Base-by-base conservation (phyloP, 2,888 invertebrate species). In the Drosophila paranaensis region DNA sequence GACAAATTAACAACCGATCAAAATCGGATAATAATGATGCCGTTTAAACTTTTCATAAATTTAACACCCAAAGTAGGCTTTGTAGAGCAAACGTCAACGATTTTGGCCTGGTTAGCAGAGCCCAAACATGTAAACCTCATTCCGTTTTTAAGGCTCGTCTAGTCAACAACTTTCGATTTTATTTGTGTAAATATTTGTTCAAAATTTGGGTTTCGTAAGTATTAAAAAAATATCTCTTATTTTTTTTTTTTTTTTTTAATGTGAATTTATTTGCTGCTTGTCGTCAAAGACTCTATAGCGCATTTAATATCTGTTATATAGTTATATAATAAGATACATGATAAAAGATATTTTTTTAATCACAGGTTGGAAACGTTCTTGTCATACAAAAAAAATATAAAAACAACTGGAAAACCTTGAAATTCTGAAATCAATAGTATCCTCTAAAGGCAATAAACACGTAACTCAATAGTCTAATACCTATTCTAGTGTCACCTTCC, bases 141-240 rank as follows among this genome's bases (percentile, higher is more conserved):
- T 61, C 30, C 6, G 10, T 4, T 57, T 62, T 27, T n/a, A 10
- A n/a, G 33, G 2, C 37, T 54, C 33, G 61, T 58, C 16, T 40
- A 10, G 37, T 63, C 10, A 69, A 61, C 45, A 20, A 25, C 16
- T 40, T 40, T 40, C n/a, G 14, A 8, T 8, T 11, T 42, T 74
- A 43, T 54, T 50, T 69, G 43, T 73, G 3, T 62, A 13, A 43
- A 54, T 61, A 27, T 30, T 30, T 39, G 43, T 73, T 30, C 20
- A 20, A 30, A 6, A 27, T 48, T 45, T n/a, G 46, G 46, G 39
- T 25, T 37, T 57, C 54, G 74, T 72, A 6, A 72, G 67, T 40
- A 14, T 33, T 6, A 4, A 2, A 35, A 1, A 30, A 16, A 20
- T 5, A 35, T n/a, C 13, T 3, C n/a, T n/a, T n/a, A n/a, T n/a